These are phyloP conservation scores for Laterallus jamaicensis DNA, from an alignment of 2,113 vertebrate species.

Conservation along the genomic window DNA sequence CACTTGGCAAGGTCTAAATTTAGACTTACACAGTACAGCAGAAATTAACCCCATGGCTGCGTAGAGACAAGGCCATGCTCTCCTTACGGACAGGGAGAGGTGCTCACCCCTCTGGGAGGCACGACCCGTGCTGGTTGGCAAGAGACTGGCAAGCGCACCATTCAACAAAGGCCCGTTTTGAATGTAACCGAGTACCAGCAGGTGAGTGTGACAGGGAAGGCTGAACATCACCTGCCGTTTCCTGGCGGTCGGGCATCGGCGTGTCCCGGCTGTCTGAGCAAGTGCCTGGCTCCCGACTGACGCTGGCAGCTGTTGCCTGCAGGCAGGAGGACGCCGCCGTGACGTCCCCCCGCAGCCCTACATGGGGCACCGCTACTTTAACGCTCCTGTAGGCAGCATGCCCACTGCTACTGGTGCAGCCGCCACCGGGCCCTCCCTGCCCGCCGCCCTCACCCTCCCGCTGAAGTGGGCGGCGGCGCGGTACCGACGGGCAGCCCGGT, in stretches of 20 bases:
- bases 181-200: fast-evolving
- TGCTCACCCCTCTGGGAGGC: neutral
- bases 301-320: neutral
- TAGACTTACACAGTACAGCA: neutral
- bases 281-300: fast-evolving
- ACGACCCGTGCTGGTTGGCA: fast-evolving
- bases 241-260: fast-evolving
- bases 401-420: too few relatives aligned
- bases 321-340: fast-evolving
- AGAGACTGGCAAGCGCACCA: fast-evolving
- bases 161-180: fast-evolving
- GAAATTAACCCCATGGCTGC: fast-evolving
- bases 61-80: fast-evolving
- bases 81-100: neutral
- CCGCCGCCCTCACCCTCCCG: too few relatives aligned
- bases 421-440: neutral
- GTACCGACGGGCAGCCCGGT: neutral
- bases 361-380: fast-evolving
- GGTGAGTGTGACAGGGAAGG: fast-evolving
- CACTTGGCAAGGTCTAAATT: neutral
- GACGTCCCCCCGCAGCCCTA: fast-evolving
- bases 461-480: too few relatives aligned
- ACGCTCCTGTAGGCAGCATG: too few relatives aligned
- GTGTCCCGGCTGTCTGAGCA: fast-evolving
- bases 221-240: fast-evolving